Base-by-base conservation (phyloP, 2,888 invertebrate species). In the Lasius fuliginosus region DNA sequence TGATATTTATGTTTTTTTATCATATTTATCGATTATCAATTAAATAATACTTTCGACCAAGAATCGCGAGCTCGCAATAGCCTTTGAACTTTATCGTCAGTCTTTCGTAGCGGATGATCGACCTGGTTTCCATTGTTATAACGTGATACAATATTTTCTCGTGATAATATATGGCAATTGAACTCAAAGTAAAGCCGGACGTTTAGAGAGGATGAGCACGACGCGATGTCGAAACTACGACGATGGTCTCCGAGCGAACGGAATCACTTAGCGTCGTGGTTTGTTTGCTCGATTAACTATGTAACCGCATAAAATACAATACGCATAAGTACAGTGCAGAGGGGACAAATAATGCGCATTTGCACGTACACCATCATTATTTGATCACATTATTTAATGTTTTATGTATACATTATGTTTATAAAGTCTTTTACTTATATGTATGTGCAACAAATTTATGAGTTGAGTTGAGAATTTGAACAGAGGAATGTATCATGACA, bases 181-280 rank as follows among this genome's bases (percentile, higher is more conserved):
- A 23, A n/a, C 5, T 84, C 15, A 58, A 33, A 86, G 77, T 68
- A 58, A 49, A 71, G 56, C 76, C 88, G 84, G 86, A 88, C 67
- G 46, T 84, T 12, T 40, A 42, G 27, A 23, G 49, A 40, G n/a
- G 40, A 1, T 11, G 23, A 62, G 11, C 15, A 1, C 27, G 58
- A 33, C 23, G n/a, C 6, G 30, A 36, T 83, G 82, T 81, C 69
- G 81, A 82, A 88, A 88, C 6, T 33, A 33, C 15, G 58, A 58
- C 68, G 30, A 12, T 15, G 30, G 56, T 68, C 27, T 77, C 77
- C 42, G 58, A 42, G 40, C 76, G 68, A 68, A 40, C n/a, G 40
- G 56, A 77, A 68, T 77, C n/a, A 68, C 68, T 77, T 77, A 56
- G 30, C 40, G 9, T 56, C 58, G 56, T n/a, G 58, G 40, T 77